Evolutionary conservation across 2,113 vertebrate genomes (phyloP).

Genomic region (Spea multiplicata): DNA sequence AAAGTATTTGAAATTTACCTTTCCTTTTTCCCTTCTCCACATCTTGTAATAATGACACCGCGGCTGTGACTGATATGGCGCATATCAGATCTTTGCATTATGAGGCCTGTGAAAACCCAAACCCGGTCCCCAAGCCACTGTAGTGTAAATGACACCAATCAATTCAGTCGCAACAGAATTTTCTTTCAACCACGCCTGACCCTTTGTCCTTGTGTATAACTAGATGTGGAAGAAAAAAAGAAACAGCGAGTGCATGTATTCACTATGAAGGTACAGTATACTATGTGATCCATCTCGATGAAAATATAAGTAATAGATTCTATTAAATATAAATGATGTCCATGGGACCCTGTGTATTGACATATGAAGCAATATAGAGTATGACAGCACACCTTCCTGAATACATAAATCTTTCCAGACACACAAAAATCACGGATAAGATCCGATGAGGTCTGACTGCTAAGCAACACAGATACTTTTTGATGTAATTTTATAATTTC

Average conservation of each 20-base stretch:
- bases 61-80: constrained; percentile 30
- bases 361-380: not conserved
- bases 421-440: too few relatives aligned
- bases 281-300: constrained; percentile 15
- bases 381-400: not conserved
- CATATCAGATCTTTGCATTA: constrained; percentile 36
- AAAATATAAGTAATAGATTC: constrained; percentile 17
- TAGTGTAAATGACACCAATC: constrained; percentile 49
- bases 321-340: constrained; percentile 27
- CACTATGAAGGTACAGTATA: not conserved
- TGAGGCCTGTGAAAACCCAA: constrained; percentile 36
- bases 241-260: constrained; percentile 29
- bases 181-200: constrained; percentile 27
- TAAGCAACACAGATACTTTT: too few relatives aligned
- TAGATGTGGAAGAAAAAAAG: constrained; percentile 28
- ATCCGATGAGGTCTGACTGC: too few relatives aligned
- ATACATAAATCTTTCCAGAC: too few relatives aligned
- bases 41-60: constrained; percentile 38
- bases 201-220: constrained; percentile 45
- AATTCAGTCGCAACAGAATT: constrained; percentile 27
- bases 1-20: constrained; percentile 10
- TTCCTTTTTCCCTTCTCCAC: not conserved
- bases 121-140: constrained; percentile 38
- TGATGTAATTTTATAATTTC: too few relatives aligned
- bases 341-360: not conserved